Evolutionary conservation across 2,113 vertebrate genomes (phyloP).

Genomic region (Trachemys scripta): DNA sequence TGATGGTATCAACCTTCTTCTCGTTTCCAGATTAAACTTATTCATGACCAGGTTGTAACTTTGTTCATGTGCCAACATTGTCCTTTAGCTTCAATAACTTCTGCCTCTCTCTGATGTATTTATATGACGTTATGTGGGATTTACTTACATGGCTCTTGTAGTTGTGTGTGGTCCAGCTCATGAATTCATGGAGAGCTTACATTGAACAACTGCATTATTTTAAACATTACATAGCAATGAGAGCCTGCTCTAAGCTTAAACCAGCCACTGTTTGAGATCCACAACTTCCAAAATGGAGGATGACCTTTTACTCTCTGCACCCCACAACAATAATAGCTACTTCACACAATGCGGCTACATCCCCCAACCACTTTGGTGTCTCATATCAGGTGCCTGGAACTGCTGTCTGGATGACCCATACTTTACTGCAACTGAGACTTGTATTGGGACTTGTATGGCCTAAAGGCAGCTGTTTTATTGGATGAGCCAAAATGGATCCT

Average conservation of each 20-base stretch:
- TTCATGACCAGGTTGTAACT: neutral
- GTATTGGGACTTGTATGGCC: constrained; percentile 14
- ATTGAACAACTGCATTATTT: rapidly evolving
- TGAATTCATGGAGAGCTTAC: neutral
- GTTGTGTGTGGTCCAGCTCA: neutral
- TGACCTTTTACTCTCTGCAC: neutral
- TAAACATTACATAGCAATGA: rapidly evolving
- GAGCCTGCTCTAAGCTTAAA: neutral
- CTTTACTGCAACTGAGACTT: neutral
- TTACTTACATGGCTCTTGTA: neutral
- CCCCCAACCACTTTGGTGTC: constrained; percentile 34
- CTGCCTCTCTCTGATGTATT: neutral
- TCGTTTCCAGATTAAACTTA: neutral
- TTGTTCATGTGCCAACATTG: neutral
- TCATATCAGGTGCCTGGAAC: neutral
- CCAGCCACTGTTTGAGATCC: neutral
- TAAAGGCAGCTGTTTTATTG: constrained; percentile 3
- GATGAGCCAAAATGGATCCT: neutral
- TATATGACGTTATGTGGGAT: neutral
- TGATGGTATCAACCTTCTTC: neutral
- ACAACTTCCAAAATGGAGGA: neutral
- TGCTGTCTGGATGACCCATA: neutral
- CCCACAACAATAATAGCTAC: too few species aligned
- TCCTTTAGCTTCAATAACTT: neutral
- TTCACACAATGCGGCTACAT: neutral